These are phyloP conservation scores for Rhincodon typus DNA, from an alignment of 2,797 vertebrate species.

Conservation along the genomic window DNA sequence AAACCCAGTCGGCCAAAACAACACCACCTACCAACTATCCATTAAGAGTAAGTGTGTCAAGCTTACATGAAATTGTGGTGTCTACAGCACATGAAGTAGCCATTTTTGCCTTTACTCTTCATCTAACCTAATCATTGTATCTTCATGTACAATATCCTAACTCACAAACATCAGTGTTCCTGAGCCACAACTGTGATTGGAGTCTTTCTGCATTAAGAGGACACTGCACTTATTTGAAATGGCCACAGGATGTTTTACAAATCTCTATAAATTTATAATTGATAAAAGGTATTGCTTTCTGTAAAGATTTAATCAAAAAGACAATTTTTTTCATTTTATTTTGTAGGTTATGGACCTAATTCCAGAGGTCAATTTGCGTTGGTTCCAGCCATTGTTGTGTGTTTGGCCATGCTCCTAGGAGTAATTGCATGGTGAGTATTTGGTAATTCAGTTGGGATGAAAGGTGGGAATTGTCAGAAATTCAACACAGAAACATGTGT, in stretches of 20 bases:
- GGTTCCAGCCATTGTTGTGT: neutral
- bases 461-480: no score
- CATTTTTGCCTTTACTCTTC: neutral
- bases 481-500: no score
- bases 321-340: neutral
- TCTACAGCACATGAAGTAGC: neutral
- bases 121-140: neutral
- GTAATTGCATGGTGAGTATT: neutral
- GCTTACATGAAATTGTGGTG: neutral
- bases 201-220: no score
- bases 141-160: neutral
- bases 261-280: neutral
- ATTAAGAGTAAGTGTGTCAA: neutral
- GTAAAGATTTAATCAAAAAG: neutral
- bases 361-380: neutral
- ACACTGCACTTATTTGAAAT: neutral
- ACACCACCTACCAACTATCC: neutral
- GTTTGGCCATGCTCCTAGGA: neutral
- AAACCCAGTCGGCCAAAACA: neutral
- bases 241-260: neutral
- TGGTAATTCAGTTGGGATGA: neutral
- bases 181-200: no score
- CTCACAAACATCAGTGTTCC: no score
- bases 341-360: neutral
- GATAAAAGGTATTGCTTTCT: neutral